A percentile compares a stretch with the other conserved stretches of the same genome.
Conservation (phyloP, 2,888 invertebrate species). For the Odontocolon sp. region DNA sequence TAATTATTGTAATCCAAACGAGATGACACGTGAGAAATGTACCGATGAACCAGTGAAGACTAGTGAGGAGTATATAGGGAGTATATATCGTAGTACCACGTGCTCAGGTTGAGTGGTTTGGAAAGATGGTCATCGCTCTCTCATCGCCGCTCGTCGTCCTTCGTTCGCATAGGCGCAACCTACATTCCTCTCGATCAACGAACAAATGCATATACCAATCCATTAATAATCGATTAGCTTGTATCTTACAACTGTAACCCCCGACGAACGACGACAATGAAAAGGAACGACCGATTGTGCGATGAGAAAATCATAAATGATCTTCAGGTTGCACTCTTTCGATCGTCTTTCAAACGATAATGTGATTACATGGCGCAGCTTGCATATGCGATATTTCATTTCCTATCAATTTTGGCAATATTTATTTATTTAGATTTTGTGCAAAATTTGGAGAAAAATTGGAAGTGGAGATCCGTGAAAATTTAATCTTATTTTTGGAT, state of each 20-base stretch:
- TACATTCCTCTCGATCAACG: slow-evolving; percentile 56
- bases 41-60: slow-evolving; percentile 21
- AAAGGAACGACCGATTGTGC: slow-evolving; percentile 46
- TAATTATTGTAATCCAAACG: slow-evolving; percentile 55
- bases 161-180: slow-evolving; percentile 61
- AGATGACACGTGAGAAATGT: slow-evolving; percentile 62
- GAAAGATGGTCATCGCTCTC: slow-evolving; percentile 49
- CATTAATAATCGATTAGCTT: slow-evolving; percentile 55
- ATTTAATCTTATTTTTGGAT: too few relatives aligned
- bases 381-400: too few relatives aligned
- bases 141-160: slow-evolving; percentile 55
- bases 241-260: not conserved
- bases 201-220: slow-evolving; percentile 32
- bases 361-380: too few relatives aligned
- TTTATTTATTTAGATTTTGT: too few relatives aligned
- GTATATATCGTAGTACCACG: not conserved
- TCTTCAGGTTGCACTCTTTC: not conserved
- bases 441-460: too few relatives aligned
- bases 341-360: slow-evolving; percentile 44
- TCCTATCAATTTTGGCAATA: too few relatives aligned
- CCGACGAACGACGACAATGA: slow-evolving; percentile 22
- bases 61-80: not conserved
- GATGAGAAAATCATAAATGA: slow-evolving; percentile 42
- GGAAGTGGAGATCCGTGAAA: too few relatives aligned
- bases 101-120: not conserved